phyloP scores from a whole-genome alignment of 2,113 vertebrate genomes.

The Balaenoptera acutorostrata region DNA sequence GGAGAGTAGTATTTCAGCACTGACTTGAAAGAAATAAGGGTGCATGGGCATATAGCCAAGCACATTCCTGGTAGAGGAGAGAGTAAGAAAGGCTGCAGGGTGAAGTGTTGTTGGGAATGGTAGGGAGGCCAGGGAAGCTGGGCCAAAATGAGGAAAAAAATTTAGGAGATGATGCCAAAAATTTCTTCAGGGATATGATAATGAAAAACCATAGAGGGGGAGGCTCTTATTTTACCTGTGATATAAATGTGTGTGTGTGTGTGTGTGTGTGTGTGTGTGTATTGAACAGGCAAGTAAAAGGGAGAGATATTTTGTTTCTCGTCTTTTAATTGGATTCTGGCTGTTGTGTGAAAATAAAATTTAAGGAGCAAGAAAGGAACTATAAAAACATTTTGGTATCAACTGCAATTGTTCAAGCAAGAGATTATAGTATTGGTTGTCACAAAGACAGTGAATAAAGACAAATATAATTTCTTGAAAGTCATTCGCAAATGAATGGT shows the following conservation, averaged over 20 bases:
- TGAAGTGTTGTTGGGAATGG: not conserved
- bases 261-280: not conserved
- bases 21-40: not conserved
- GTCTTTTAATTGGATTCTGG: not conserved
- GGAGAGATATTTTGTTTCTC: not conserved
- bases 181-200: not conserved
- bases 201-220: not conserved
- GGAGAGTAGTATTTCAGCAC: not conserved
- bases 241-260: not conserved
- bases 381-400: not conserved
- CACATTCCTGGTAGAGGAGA: not conserved
- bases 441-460: not conserved
- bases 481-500: not conserved
- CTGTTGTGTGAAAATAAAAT: not conserved
- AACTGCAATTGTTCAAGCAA: not conserved
- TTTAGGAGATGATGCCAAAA: not conserved
- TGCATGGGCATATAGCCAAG: not conserved
- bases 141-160: not conserved
- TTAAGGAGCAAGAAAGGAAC: not conserved
- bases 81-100: not conserved
- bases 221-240: not conserved
- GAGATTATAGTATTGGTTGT: not conserved
- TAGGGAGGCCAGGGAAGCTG: not conserved
- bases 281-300: not conserved
- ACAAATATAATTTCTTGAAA: not conserved